Base-by-base conservation (phyloP, 2,888 invertebrate species). In the Pseudolycoriella hygida region DNA sequence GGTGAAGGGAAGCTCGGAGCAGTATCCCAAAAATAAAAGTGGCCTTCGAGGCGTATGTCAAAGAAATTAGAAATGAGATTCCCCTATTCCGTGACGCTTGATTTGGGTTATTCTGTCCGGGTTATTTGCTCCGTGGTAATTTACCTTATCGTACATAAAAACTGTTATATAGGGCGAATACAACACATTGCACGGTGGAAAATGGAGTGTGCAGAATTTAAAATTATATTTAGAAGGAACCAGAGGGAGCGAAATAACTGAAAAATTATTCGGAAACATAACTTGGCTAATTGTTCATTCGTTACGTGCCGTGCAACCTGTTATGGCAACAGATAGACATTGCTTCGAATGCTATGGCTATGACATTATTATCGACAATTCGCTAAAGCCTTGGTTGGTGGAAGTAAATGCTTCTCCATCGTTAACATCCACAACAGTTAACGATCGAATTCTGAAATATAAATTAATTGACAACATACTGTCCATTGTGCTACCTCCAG, bases 361-460 rank as follows among this genome's bases (percentile, higher is more conserved):
- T 60, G 94, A 94, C 58, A 92, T 94, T 44, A 94, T 94, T 53
- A 92, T 94, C 53, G 94, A 94, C 60, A 85, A 90, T 58, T 80
- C 83, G 56, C 65, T 94, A 25, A 94, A 94, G 60, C 94, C 94
- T 0, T 94, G 90, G 90, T 67, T 90, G 11, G 84, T 90, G 44
- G 90, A 90, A 69, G 79, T 79, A 56, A 94, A 94, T 60, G 90
- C 94, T 1, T 94, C 93, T 0, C 94, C 94, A 0, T 92, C 94
- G 0, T 64, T 94, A 49, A 87, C 92, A 1, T 88, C 93, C 1
- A 96, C 94, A 0, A 96, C 94, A 0, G 85, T 86, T 0, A 90
- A 89, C 57, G 94, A 96, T 64, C 71, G 93, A 53, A 90, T 92
- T 57, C 70, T 94, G 55, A 94, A 96, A 60, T 86, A 90, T 57